Evolutionary conservation across 2,113 vertebrate genomes (phyloP), one percentile per base, ranked within the genome.

Genomic region (Nyctibius bracteatus): DNA sequence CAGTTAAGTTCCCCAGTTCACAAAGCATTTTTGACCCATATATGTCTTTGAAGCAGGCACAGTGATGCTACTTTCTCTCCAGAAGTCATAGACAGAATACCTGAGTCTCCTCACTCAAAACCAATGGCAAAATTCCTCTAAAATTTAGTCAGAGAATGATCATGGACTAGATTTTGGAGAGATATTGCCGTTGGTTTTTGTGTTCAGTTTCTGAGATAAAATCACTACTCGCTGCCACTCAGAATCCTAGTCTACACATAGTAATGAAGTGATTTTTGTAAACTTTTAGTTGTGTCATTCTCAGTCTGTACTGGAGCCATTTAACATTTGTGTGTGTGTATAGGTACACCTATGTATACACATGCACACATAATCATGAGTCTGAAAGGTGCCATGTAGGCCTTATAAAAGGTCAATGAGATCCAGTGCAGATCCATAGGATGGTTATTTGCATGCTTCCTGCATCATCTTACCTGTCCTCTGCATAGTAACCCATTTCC

Each of bases 281-380:
- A 28, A 49, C 10, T 74, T 62, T 41, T 61, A 35, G 2, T 46
- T 74, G 25, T 58, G 12, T 66, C 0, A 0, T 12, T 67, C 27
- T 79, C 10, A 21, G 14, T 37, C 10, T 62, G 14, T 25, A 4
- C 24, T 5, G 1, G 30, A 71, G 37, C 16, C 5, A 8, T 49
- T 47, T 65, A 23, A 31, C 6, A 0, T 51, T 13, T 9, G 7
- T 20, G 10, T 30, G 6, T 37, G 11, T 47, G 6, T 41, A 19
- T 49, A 58, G 5, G 22, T 39, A 44, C 10, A 39, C 10, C 3
- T n/a, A 0, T 9, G 5, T n/a, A 11, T 33, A 8, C 8, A 2
- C 2, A 4, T 24, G 39, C 30, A 12, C 10, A 31, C 6, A 2
- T 35, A 39, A 58, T 39, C 9, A 2, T 25, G 14, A 55, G 54